Evolutionary conservation across 2,113 vertebrate species (phyloP).

Genomic region (Tupaia chinensis): DNA sequence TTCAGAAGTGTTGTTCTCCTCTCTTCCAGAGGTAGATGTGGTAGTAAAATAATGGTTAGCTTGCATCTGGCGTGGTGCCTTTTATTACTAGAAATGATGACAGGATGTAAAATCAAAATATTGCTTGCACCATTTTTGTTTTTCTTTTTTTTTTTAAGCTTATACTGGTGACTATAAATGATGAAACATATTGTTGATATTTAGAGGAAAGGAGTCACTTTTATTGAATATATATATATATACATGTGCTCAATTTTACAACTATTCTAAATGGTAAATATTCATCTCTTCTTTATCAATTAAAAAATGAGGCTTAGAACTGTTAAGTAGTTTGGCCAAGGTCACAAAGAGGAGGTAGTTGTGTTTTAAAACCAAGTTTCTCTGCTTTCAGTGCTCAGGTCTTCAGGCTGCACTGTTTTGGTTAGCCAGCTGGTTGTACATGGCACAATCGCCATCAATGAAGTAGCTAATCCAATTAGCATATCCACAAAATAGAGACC

Average conservation of each 20-base stretch:
- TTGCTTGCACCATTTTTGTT: constrained; percentile 27
- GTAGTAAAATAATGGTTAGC: constrained; percentile 34
- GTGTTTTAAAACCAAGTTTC: neutral
- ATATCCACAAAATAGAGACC: neutral
- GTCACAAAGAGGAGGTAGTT: neutral
- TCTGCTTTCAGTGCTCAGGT: neutral
- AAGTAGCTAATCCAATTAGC: neutral
- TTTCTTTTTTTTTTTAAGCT: neutral
- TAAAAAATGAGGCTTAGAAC: neutral
- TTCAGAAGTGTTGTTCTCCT: constrained; percentile 32
- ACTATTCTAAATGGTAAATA: neutral
- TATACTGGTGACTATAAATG: constrained; percentile 43
- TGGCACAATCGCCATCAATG: neutral
- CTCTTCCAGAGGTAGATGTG: neutral
- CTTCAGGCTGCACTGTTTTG: neutral
- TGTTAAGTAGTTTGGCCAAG: constrained; percentile 10
- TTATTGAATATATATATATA: neutral
- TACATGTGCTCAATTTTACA: neutral
- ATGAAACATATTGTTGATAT: constrained; percentile 17
- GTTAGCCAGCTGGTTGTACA: neutral
- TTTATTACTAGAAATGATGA: constrained; percentile 67
- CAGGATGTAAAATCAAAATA: constrained; percentile 68
- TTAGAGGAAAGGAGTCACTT: neutral
- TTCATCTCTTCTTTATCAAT: neutral
- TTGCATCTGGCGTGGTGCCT: constrained; percentile 51